Evolutionary conservation across 37 sponge, comb jelly and placozoan species (phyloP).

Genomic region (Cladorhizidae sp.): DNA sequence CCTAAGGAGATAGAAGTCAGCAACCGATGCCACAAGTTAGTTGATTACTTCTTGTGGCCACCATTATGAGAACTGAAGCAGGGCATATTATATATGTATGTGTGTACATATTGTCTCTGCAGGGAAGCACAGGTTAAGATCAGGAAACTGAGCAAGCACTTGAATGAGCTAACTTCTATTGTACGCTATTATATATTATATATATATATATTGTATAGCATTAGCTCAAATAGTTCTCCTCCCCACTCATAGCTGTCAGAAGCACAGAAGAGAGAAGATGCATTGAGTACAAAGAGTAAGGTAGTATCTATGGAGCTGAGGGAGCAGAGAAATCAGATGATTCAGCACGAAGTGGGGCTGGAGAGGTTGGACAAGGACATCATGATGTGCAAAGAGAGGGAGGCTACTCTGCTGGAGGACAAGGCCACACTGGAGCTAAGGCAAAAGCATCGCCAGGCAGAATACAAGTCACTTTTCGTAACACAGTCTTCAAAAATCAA

Average conservation of each 20-base stretch:
- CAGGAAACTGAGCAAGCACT: neutral
- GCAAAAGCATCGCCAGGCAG: slow-evolving; percentile 43
- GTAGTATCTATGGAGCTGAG: neutral
- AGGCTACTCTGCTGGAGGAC: slow-evolving; percentile 72
- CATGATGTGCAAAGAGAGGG: slow-evolving; percentile 38
- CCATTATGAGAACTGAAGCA: neutral
- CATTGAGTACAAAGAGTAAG: neutral
- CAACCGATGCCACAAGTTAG: slow-evolving; percentile 13
- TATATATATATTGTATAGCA: neutral
- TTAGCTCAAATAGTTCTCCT: neutral
- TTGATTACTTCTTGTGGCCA: neutral
- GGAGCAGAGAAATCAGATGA: neutral
- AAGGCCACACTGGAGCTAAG: slow-evolving; percentile 74
- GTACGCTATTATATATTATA: neutral
- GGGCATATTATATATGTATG: neutral
- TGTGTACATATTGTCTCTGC: neutral
- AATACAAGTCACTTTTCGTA: slow-evolving; percentile 47
- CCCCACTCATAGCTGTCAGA: slow-evolving; percentile 6
- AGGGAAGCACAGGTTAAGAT: slow-evolving; percentile 20
- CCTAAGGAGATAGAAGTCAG: slow-evolving; percentile 58
- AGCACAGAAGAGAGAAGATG: neutral
- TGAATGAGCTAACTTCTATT: slow-evolving; percentile 13
- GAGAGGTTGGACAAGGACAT: slow-evolving; percentile 23
- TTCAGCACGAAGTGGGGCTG: slow-evolving; percentile 3
- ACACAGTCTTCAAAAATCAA: slow-evolving; percentile 24